A percentile compares a stretch with the other conserved stretches of the same genome.
Conservation (phyloP, 1,140 invertebrate genomes). For the Contarinia nasturtii region DNA sequence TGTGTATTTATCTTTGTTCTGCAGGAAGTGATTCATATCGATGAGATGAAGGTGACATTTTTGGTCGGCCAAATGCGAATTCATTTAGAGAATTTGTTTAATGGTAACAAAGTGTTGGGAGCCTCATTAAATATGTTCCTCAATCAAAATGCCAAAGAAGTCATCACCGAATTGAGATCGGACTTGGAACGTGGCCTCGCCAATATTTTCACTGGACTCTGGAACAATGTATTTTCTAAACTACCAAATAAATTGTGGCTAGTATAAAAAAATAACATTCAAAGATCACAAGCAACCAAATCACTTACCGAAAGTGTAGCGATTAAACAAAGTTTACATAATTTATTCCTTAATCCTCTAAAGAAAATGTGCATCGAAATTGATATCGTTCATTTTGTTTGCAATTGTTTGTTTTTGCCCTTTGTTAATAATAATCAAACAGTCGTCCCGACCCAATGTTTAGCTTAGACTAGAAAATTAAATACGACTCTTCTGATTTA, state of each 20-base stretch:
- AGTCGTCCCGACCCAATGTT: too few relatives aligned
- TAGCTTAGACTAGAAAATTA: too few relatives aligned
- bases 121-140: constrained; percentile 34
- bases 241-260: constrained; percentile 61
- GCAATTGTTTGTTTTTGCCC: too few relatives aligned
- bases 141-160: constrained; percentile 66
- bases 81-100: constrained; percentile 31
- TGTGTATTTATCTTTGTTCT: neutral
- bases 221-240: constrained; percentile 56
- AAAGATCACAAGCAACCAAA: too few relatives aligned
- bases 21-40: constrained; percentile 26
- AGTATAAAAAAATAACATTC: constrained; percentile 7
- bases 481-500: too few relatives aligned
- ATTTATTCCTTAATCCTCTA: too few relatives aligned
- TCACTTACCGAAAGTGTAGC: too few relatives aligned
- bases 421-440: too few relatives aligned
- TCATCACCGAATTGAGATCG: constrained; percentile 65
- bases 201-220: constrained; percentile 55
- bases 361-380: too few relatives aligned
- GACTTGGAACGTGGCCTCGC: constrained; percentile 52
- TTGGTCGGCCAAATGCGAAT: constrained; percentile 28
- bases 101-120: constrained; percentile 30
- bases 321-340: too few relatives aligned
- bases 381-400: too few relatives aligned
- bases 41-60: constrained; percentile 33